Evolutionary conservation across 1,140 invertebrate genomes (phyloP).

Genomic region (Drosophila seguyi): DNA sequence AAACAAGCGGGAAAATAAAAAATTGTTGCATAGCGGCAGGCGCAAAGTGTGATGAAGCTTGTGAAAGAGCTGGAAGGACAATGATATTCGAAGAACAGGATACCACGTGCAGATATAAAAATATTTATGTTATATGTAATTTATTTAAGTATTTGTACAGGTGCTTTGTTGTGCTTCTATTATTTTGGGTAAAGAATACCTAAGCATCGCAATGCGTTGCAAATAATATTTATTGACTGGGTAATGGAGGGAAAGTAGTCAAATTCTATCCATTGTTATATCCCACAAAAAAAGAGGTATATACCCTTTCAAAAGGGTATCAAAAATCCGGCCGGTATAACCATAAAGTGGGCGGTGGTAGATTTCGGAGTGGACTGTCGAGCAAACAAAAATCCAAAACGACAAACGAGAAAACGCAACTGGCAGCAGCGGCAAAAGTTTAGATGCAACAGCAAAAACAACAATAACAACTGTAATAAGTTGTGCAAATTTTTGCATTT

Average conservation of each 20-base stretch:
- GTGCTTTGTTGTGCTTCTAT: not conserved
- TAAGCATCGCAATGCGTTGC: not conserved
- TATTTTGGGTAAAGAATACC: not conserved
- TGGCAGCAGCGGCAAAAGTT: slow-evolving; percentile 63
- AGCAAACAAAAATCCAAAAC: slow-evolving; percentile 64
- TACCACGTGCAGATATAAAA: not conserved
- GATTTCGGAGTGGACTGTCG: slow-evolving; percentile 54
- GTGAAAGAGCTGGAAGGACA: not conserved
- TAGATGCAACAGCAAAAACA: slow-evolving; percentile 67
- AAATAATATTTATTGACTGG: too few species aligned
- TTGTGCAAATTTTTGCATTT: slow-evolving; percentile 83
- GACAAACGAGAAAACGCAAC: slow-evolving; percentile 51
- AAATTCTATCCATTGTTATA: not conserved
- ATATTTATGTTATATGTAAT: too few species aligned
- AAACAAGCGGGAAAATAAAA: slow-evolving; percentile 48
- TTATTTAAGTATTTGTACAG: too few species aligned
- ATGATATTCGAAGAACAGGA: not conserved
- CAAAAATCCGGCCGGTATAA: not conserved
- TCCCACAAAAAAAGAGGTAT: not conserved
- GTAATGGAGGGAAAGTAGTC: too few species aligned
- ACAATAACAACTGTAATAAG: slow-evolving; percentile 79
- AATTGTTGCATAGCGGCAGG: slow-evolving; percentile 69
- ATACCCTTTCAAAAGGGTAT: not conserved
- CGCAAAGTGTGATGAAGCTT: slow-evolving; percentile 48
- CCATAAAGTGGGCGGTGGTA: slow-evolving; percentile 19